Conservation (phyloP, 2,888 invertebrate genomes). For the Sarcophaga subvicina region DNA sequence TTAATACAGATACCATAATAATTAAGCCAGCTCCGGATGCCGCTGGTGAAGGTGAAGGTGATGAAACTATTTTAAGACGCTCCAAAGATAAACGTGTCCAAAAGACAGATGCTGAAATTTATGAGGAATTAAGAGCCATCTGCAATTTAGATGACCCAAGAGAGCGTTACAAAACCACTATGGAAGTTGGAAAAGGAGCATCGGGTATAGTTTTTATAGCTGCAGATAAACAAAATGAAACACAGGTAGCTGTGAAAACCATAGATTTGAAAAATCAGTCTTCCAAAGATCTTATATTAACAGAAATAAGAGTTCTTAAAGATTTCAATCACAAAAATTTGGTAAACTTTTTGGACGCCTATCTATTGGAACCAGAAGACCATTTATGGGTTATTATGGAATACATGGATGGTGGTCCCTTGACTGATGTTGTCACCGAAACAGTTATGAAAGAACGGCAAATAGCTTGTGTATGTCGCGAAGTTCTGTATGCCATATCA, state of each 20-base stretch:
- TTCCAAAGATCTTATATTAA: conserved; percentile 96
- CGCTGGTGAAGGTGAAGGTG: conserved; percentile 79
- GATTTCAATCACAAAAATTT: conserved; percentile 96
- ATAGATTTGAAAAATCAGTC: conserved; percentile 97
- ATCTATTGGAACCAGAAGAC: conserved; percentile 93
- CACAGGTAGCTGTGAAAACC: conserved; percentile 96
- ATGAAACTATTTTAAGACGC: conserved; percentile 80
- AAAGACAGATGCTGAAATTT: conserved; percentile 83
- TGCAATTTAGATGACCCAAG: conserved; percentile 93
- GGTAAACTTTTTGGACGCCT: conserved; percentile 97
- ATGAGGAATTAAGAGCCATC: conserved; percentile 88
- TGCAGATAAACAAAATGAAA: conserved; percentile 86
- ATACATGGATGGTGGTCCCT: conserved; percentile 95
- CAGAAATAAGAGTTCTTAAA: conserved; percentile 95
- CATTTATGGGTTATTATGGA: conserved; percentile 99
- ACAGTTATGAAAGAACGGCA: conserved; percentile 98
- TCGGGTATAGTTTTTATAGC: conserved; percentile 96
- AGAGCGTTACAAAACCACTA: conserved; percentile 89
- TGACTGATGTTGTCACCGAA: conserved; percentile 98
- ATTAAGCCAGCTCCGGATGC: conserved; percentile 79
- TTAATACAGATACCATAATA: conserved; percentile 80
- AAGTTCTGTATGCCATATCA: conserved; percentile 93
- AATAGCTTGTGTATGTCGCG: conserved; percentile 96
- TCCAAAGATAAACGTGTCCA: conserved; percentile 80
- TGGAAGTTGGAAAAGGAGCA: conserved; percentile 95